These are phyloP conservation scores for Menura novaehollandiae DNA, from an alignment of 2,113 vertebrate genomes.

Conservation along the genomic window DNA sequence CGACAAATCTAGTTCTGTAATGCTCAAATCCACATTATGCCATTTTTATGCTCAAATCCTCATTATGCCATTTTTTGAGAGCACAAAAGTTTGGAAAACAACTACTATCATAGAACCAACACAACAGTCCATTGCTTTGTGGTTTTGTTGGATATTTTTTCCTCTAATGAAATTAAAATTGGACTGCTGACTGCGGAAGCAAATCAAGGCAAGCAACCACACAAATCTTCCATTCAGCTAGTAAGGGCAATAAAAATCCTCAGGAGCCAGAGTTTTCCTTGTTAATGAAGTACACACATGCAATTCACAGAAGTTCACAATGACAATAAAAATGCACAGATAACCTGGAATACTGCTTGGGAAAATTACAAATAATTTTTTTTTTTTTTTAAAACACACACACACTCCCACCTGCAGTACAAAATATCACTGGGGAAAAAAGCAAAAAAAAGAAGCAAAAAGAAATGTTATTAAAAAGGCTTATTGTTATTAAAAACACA, in stretches of 20 bases:
- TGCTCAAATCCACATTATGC: background rate
- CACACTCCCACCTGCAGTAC: background rate
- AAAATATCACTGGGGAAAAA: background rate
- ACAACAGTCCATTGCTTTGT: background rate
- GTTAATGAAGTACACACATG: background rate
- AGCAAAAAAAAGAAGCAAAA: background rate
- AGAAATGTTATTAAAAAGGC: background rate
- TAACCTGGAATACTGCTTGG: background rate
- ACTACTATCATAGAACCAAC: background rate
- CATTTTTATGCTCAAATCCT: background rate
- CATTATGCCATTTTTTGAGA: background rate
- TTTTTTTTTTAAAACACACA: background rate
- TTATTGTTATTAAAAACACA: slow-evolving; percentile 34
- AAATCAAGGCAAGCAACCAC: background rate
- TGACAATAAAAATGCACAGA: background rate
- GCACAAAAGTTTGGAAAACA: background rate
- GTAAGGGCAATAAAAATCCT: background rate
- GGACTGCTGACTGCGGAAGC: background rate
- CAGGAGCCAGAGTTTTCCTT: background rate
- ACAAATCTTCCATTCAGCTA: background rate
- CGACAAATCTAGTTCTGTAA: background rate
- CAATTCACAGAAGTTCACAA: background rate
- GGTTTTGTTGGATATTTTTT: background rate
- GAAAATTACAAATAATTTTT: background rate
- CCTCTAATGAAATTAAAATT: background rate